phyloP scores from a whole-genome alignment of 2,888 invertebrate species.

The Rhagophthalmus giganteus region DNA sequence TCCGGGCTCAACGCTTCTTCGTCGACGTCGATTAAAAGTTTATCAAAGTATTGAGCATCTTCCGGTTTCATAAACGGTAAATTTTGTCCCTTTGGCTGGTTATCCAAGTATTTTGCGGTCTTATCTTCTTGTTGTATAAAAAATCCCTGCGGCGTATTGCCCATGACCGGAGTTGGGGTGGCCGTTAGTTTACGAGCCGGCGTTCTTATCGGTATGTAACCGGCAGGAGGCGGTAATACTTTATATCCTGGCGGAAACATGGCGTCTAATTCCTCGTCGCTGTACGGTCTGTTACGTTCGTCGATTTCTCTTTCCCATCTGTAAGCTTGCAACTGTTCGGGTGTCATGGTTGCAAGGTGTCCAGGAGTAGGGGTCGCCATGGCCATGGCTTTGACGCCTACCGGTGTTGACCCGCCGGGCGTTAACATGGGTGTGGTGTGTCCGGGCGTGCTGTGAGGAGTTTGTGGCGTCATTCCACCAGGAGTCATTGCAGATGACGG shows the following conservation, averaged over 20 bases:
- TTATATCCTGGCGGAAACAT: conserved; percentile 99
- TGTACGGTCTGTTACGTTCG: conserved; percentile 92
- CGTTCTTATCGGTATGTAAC: conserved; percentile 66
- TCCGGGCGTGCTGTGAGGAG: conserved; percentile 72
- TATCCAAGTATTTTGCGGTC: conserved; percentile 86
- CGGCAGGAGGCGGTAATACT: conserved; percentile 92
- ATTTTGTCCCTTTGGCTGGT: conserved; percentile 94
- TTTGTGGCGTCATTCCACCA: conserved; percentile 64
- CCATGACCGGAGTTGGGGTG: conserved; percentile 95
- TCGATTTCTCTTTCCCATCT: conserved; percentile 99
- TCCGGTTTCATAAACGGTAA: conserved; percentile 99
- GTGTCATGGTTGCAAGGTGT: conserved; percentile 97
- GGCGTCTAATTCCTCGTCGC: conserved; percentile 95
- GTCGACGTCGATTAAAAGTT: conserved; percentile 95
- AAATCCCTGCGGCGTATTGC: conserved; percentile 85
- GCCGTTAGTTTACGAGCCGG: conserved; percentile 97
- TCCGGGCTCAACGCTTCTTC: conserved; percentile 94
- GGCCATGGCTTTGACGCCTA: conserved; percentile 95
- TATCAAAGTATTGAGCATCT: conserved; percentile 99
- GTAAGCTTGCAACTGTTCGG: conserved; percentile 97
- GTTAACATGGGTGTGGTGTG: conserved; percentile 69
- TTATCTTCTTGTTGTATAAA: conserved; percentile 92
- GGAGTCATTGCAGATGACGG: conserved; percentile 65
- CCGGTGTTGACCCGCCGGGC: conserved; percentile 83
- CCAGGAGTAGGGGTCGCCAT: conserved; percentile 98